These are phyloP conservation scores for Syrmaticus mikado DNA, from an alignment of 2,113 vertebrate species.

Conservation along the genomic window DNA sequence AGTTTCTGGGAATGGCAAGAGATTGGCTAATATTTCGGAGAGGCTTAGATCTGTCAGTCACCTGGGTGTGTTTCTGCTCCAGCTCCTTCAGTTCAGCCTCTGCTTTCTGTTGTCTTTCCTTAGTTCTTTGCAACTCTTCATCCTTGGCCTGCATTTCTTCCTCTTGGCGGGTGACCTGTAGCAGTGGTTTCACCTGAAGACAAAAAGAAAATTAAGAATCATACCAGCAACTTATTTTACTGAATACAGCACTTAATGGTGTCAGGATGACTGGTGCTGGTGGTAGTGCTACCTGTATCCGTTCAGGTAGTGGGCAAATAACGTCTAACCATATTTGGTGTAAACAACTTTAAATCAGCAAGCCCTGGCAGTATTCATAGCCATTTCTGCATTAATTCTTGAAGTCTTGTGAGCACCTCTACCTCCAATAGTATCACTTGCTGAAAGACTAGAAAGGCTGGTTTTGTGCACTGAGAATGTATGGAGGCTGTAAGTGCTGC, in stretches of 20 bases:
- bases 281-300: neutral
- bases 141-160: constrained; percentile 97
- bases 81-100: constrained; percentile 90
- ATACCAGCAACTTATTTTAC: neutral
- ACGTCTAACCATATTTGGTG: neutral
- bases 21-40: neutral
- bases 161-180: constrained; percentile 96
- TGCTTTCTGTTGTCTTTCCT: constrained; percentile 84
- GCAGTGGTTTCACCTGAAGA: constrained; percentile 92
- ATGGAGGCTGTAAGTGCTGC: neutral
- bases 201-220: neutral
- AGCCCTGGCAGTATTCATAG: neutral
- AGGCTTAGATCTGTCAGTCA: constrained; percentile 34
- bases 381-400: neutral
- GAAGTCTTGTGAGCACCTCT: neutral
- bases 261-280: neutral
- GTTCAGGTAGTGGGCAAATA: neutral
- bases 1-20: neutral
- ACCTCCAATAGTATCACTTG: neutral
- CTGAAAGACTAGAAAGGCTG: neutral
- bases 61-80: constrained; percentile 89
- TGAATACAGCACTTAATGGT: neutral
- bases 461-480: neutral
- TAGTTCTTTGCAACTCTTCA: constrained; percentile 88
- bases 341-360: neutral